Evolutionary conservation across 2,888 invertebrate species (phyloP), one percentile per base, ranked within the genome.

Genomic region (Macropis europaea): DNA sequence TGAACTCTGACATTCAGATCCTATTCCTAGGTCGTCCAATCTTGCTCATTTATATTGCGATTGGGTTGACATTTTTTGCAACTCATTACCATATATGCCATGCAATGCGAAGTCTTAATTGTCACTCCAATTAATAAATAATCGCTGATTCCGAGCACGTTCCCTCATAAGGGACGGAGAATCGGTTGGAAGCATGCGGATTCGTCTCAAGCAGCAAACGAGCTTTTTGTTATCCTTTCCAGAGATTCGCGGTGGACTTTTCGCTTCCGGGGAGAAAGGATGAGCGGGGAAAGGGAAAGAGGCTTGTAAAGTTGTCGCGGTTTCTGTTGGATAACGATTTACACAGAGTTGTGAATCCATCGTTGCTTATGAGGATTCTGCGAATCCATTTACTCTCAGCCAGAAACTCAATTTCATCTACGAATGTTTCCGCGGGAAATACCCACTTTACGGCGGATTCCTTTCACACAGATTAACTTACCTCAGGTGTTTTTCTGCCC

Each of bases 111-210:
- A n/a, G n/a, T n/a, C n/a, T n/a, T n/a, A n/a, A n/a, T n/a, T n/a
- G n/a, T n/a, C n/a, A 63, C 73, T 34, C 32, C 63, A 45, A 56
- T 42, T 66, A 53, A 56, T n/a, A 24, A 24, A 42, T 71, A 66
- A 71, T 66, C 34, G 34, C 28, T 4, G 34, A 32, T 26, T 52
- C 22, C 28, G 11, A 40, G 30, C 43, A 24, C 36, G 43, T 42
- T 32, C 15, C 50, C 32, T 47, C 13, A 13, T 26, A 47, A 38
- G 36, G 36, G 26, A 50, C 54, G 32, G n/a, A 17, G 59, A 54
- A 64, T 64, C 40, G 28, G 11, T n/a, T n/a, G n/a, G n/a, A n/a
- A 28, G 17, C 26, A 11, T 28, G 17, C 32, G 9, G 13, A 24
- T 42, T 26, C 24, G 56, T 30, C 40, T 6, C 3, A 42, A 22